Conservation (phyloP, 2,113 vertebrate genomes). For the Psittacus erithacus region DNA sequence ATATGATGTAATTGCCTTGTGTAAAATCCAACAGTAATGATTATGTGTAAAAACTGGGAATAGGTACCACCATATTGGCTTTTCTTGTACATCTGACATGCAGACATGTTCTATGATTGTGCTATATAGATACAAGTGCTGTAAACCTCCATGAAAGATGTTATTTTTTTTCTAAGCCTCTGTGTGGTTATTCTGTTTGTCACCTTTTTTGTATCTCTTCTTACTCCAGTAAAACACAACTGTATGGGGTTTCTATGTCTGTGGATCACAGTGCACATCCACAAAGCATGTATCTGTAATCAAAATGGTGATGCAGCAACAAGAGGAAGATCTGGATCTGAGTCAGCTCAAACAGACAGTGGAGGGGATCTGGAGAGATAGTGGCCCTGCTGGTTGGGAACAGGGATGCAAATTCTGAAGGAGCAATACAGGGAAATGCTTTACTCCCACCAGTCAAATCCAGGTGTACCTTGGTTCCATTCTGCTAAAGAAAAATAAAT, state of each 20-base stretch:
- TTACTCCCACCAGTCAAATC: background rate
- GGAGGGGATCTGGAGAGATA: background rate
- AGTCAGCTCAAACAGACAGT: background rate
- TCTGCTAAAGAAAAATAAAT: background rate
- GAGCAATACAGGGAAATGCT: background rate
- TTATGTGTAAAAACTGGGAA: background rate
- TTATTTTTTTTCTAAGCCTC: background rate
- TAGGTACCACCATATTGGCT: background rate
- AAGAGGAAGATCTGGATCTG: background rate
- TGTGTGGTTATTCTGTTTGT: background rate
- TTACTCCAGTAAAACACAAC: background rate
- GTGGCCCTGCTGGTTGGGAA: background rate
- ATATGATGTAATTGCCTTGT: background rate
- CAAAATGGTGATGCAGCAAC: background rate
- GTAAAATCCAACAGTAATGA: background rate
- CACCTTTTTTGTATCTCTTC: background rate
- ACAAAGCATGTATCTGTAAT: background rate
- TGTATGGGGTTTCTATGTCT: background rate
- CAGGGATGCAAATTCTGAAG: background rate
- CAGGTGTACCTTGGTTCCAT: background rate
- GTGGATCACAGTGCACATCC: background rate
- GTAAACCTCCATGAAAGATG: background rate
- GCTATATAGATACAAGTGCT: background rate
- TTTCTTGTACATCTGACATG: background rate
- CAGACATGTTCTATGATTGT: no score